Conservation (phyloP, 2,888 invertebrate species). For the Polyommatus iphigenia region DNA sequence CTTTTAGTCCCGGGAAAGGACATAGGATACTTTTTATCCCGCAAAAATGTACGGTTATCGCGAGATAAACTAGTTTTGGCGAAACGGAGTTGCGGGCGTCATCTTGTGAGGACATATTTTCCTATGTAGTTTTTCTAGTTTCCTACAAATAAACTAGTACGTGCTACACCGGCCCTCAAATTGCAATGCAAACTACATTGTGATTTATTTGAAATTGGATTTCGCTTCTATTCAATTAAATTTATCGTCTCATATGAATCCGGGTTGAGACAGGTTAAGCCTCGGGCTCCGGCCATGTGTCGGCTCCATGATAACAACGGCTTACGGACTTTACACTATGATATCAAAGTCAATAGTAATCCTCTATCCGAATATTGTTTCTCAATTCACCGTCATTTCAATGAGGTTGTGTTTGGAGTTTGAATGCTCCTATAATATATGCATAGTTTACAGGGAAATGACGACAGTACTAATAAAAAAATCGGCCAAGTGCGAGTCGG, state of each 20-base stretch:
- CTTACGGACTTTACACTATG: constrained; percentile 31
- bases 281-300: constrained; percentile 35
- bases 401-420: background rate
- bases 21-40: no score
- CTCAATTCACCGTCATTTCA: background rate
- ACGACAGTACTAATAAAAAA: no score
- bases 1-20: no score
- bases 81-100: no score
- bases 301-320: constrained; percentile 35
- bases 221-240: constrained; percentile 36
- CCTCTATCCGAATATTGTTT: constrained; percentile 5
- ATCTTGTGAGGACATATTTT: no score
- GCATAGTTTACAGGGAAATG: background rate
- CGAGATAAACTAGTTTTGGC: no score
- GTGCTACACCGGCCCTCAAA: background rate
- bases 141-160: background rate
- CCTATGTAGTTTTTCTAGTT: background rate
- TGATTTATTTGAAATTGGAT: constrained; percentile 19
- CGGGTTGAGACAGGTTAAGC: constrained; percentile 43
- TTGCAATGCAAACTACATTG: constrained; percentile 7
- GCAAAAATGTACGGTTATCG: no score
- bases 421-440: background rate
- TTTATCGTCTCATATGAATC: constrained; percentile 38
- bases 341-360: constrained; percentile 26
- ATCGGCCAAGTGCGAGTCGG: no score